Base-by-base conservation (phyloP, 2,797 vertebrate species). In the Nasua narica region DNA sequence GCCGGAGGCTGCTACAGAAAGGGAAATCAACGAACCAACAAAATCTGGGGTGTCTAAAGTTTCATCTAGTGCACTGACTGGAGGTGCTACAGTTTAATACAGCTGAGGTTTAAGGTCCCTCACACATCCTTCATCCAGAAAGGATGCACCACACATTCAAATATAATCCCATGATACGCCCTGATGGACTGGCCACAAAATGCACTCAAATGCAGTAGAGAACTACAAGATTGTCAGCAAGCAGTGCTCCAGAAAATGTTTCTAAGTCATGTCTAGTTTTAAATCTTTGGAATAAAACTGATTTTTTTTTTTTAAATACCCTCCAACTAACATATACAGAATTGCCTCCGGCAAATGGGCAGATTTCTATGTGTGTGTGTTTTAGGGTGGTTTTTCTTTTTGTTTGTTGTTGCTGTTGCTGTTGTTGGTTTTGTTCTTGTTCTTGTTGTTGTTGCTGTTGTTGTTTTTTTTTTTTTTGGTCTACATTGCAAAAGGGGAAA, bases 281-380 rank as follows among this genome's bases (percentile, higher is more conserved):
- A 98, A 98, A 99, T 99, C 99, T 99, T 99, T 99, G 99, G 99
- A 99, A 99, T 99, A 98, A 99, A 98, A 98, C 93, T 98, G 97
- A 97, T 98, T 98, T 98, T 98, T 70, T 89, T 98, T 98, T 70
- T 90, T 96, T 50, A 89, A 97, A 98, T 98, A 98, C 97, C 97
- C 97, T 98, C 95, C 74, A 90, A 97, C 4, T 18, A 98, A 98
- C 96, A 97, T 98, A 96, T 97, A 98, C 69, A 95, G 97, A 97
- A 98, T 96, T 98, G 98, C 97, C 98, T 98, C 98, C 90, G 97
- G 98, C 97, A 98, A 98, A 98, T 97, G 98, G 98, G 97, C 98
- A 98, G 87, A 96, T 98, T 98, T 77, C 29, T 95, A 69, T 78
- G 90, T 94, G 70, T 86, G 52, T 96, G 65, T 95, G 77, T 96